Evolutionary conservation across 2,797 vertebrate genomes (phyloP), one percentile per base, ranked within the genome.

Genomic region (Kryptopterus vitreolus): DNA sequence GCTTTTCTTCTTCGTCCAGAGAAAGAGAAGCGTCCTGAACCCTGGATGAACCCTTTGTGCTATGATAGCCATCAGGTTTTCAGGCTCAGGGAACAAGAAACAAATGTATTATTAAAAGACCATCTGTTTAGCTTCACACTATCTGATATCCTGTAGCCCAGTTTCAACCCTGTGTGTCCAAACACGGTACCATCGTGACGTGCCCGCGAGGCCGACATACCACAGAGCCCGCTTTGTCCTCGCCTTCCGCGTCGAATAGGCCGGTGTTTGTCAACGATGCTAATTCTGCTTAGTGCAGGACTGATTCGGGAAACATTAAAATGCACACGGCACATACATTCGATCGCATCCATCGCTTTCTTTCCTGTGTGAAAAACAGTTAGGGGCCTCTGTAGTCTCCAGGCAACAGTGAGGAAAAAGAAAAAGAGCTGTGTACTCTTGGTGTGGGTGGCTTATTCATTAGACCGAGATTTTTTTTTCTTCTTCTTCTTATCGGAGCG

Each of bases 21-120:
- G 33, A 75, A 50, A 48, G 55, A 52, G 59, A 77, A 68, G n/a
- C 61, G 72, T 46, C 70, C 57, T 87, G 83, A 85, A 84, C 84
- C 83, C 79, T 81, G 71, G 35, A 29, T 84, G 84, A 87, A 86
- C 85, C 68, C 77, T 77, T 78, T 66, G 63, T 86, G 57, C 80
- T 70, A 65, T 65, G 71, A 87, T 84, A 82, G 50, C 72, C 77
- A 78, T 83, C 69, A 70, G 75, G 38, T 43, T 43, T 61, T 79
- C 29, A 80, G 79, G 74, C 46, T 24, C 38, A 81, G 24, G 66
- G 74, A 80, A 82, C 79, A 81, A 81, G 58, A 68, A 81, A 69
- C 77, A 78, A 82, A 85, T 87, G 83, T 81, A 85, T 86, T 84
- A 86, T 87, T 87, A 73, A 86, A 83, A 73, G 81, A 78, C 86